Conservation (phyloP, 2,888 invertebrate genomes). For the Spodoptera littoralis region DNA sequence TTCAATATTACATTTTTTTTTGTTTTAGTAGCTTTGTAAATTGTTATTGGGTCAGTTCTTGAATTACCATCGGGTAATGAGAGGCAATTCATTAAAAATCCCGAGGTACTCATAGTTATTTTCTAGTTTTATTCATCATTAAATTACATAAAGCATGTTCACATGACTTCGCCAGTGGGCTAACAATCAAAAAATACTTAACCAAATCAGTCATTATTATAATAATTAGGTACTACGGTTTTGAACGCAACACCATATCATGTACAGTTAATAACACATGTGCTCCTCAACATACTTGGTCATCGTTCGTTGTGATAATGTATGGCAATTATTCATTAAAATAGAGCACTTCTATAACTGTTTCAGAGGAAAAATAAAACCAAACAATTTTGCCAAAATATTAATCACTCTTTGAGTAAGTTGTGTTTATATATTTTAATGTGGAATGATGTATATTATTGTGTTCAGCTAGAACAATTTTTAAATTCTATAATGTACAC, state of each 20-base stretch:
- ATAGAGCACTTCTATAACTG: conserved; percentile 23
- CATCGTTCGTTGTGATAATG: conserved; percentile 35
- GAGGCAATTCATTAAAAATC: conserved; percentile 37
- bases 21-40: conserved; percentile 4
- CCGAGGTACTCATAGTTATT: conserved; percentile 48
- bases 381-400: conserved; percentile 32
- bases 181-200: conserved; percentile 69
- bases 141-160: conserved; percentile 50
- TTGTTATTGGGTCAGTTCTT: conserved; percentile 14
- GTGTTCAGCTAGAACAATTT: conserved; percentile 51
- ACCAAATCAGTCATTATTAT: conserved; percentile 80
- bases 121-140: conserved; percentile 55
- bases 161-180: conserved; percentile 40
- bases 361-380: conserved; percentile 49
- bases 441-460: conserved; percentile 59
- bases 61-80: conserved; percentile 25
- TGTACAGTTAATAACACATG: conserved; percentile 21
- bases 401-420: conserved; percentile 44
- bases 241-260: conserved; percentile 45
- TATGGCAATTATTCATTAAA: conserved; percentile 23
- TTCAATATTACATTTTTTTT: conserved; percentile 19
- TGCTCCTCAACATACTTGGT: conserved; percentile 33
- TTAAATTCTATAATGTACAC: conserved; percentile 50
- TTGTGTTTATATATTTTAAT: conserved; percentile 47
- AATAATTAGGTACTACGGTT: conserved; percentile 62